Base-by-base conservation (phyloP, 2,113 vertebrate genomes). In the Etia nguti region DNA sequence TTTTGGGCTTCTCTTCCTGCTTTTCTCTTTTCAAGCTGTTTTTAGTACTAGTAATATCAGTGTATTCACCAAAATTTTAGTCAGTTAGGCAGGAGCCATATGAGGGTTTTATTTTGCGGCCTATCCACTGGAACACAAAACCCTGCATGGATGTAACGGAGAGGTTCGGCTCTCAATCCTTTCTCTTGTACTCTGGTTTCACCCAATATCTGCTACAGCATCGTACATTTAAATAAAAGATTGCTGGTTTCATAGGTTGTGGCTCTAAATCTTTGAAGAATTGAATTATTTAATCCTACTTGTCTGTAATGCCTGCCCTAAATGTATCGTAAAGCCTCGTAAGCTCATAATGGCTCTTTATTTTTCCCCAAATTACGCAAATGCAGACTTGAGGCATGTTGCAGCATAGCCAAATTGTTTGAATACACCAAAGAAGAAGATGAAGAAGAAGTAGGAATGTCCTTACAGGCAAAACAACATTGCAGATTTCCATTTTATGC, bases 281-380 rank as follows among this genome's bases (percentile, higher is more conserved):
- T 36, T 85, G 26, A 77, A 48, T 50, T 29, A 77, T 77, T 31
- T 50, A 77, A 77, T 77, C 43, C 43, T 50, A 31, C 70, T 5
- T 50, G 16, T 50, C 43, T 50, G 15, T 50, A 20, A 59, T 59
- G 6, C 75, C 55, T 48, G 29, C 12, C 15, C 73, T 89, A 86
- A 90, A 88, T 82, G 79, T 52, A 60, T 48, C 24, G n/a, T 86
- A 18, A 26, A 84, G 77, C 46, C 38, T 48, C 52, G 15, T 38
- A 88, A 90, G 86, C 60, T 70, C 81, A 85, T 92, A 92, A 90
- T 91, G 90, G 65, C 4, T 34, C n/a, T 26, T 86, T 88, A 82
- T 55, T 10, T 43, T 26, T 82, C 20, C 16, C 11, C 62, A 65
- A 81, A 89, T 87, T 90, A 79, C 57, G 50, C 38, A 83, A 86